phyloP scores from a whole-genome alignment of 2,113 vertebrate genomes.

The Bucco capensis region DNA sequence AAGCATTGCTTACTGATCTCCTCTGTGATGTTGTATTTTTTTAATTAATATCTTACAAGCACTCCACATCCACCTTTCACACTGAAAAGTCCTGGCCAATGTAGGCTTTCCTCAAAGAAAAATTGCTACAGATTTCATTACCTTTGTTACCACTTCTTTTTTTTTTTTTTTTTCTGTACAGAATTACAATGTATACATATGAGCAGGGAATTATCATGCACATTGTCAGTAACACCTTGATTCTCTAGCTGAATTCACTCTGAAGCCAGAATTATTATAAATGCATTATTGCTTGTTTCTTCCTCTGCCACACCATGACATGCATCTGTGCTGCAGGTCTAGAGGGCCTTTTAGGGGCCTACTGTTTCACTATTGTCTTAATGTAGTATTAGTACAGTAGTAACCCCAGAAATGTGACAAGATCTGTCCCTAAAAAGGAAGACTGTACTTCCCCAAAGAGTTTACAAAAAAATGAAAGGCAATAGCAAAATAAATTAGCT shows the following conservation, averaged over 20 bases:
- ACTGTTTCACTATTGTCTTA: not conserved
- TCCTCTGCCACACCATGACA: not conserved
- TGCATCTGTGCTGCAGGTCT: not conserved
- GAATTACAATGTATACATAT: not conserved
- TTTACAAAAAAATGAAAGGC: not conserved
- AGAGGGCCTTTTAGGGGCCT: not conserved
- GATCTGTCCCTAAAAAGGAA: not conserved
- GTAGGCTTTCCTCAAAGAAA: not conserved
- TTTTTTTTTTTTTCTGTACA: not conserved
- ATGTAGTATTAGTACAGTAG: not conserved
- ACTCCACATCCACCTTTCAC: not conserved
- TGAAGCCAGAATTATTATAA: not conserved
- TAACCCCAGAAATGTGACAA: not conserved
- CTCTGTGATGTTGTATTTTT: not conserved
- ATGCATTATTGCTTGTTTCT: not conserved
- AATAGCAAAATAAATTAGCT: not conserved
- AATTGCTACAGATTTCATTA: not conserved
- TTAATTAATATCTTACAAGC: not conserved
- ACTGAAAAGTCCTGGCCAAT: not conserved
- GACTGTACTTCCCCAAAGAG: not conserved
- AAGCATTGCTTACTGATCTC: not conserved
- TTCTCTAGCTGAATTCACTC: not conserved
- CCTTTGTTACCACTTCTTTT: not conserved
- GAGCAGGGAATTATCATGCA: not conserved
- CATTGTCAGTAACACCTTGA: not conserved